Evolutionary conservation across 2,888 invertebrate genomes (phyloP), one percentile per base, ranked within the genome.

Genomic region (Phania funesta): DNA sequence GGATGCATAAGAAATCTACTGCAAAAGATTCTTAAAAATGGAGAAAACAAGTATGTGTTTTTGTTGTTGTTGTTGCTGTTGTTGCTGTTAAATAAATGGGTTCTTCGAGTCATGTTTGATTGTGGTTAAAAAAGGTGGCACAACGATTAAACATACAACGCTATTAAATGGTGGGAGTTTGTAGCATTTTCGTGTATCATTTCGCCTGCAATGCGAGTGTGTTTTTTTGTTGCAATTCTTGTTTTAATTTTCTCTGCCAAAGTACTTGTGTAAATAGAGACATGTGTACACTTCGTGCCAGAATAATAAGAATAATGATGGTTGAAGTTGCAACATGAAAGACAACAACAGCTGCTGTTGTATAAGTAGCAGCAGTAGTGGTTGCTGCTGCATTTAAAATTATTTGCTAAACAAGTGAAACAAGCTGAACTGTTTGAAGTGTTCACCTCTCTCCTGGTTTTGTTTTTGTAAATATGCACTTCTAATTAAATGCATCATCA

Each of bases 1-100:
- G 68, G 74, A 62, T 80, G 74, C 74, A 65, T 65, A 78, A 58
- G 71, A 67, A 73, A 65, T 58, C 58, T 58, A 52, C 54, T 54
- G 18, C 16, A 54, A 50, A 65, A 64, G 46, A 64, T 54, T 26
- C 26, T 65, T 64, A 35, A 74, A 64, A 54, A 64, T 41, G 20
- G 6, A 54, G 13, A 58, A 76, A 62, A 54, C 18, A 60, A 52
- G 22, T 41, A 26, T n/a, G n/a, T n/a, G 48, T 6, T 41, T 38
- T 22, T 46, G 46, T 46, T 20, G n/a, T 32, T 11, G 35, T 54
- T 26, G 54, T 20, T 41, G 54, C 32, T 56, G 46, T 18, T 46
- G 20, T 22, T 62, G 41, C 44, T 52, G 60, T 54, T 77, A 62
- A 70, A 46, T 46, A 70, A 68, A 77, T 46, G 62, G 35, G 68